Conservation (phyloP, 2,113 vertebrate genomes). For the Menura novaehollandiae region DNA sequence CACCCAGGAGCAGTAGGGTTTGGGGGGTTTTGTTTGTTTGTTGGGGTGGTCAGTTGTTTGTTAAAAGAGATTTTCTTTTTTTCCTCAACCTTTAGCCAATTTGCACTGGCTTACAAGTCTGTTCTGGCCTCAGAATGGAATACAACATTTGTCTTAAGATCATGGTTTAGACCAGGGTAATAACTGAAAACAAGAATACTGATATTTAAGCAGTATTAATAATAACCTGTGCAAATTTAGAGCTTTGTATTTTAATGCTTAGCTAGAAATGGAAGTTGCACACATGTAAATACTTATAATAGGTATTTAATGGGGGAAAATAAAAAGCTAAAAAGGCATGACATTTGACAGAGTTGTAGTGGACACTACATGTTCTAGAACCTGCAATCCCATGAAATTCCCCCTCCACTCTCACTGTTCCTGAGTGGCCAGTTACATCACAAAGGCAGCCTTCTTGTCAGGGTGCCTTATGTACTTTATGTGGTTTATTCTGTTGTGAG, state of each 20-base stretch:
- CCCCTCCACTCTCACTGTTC: neutral
- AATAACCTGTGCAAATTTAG: neutral
- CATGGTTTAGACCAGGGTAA: neutral
- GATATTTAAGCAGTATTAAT: neutral
- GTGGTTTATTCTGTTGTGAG: neutral
- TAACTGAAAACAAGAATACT: neutral
- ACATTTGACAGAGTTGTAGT: neutral
- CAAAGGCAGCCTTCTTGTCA: neutral
- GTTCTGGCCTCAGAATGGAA: neutral
- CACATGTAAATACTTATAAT: neutral
- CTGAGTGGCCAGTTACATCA: neutral
- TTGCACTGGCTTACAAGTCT: neutral
- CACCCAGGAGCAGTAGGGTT: neutral
- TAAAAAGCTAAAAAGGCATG: neutral
- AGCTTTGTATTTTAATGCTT: neutral
- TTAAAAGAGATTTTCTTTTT: neutral
- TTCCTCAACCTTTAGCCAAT: neutral
- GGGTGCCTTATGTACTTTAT: neutral
- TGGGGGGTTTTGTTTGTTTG: neutral
- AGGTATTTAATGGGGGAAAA: neutral
- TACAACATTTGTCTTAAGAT: neutral
- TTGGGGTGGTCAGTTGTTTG: neutral
- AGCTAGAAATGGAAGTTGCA: neutral
- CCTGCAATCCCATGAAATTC: neutral
- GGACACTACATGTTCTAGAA: neutral